Evolutionary conservation across 1,140 invertebrate species (phyloP).

Genomic region (Danaus plexippus): DNA sequence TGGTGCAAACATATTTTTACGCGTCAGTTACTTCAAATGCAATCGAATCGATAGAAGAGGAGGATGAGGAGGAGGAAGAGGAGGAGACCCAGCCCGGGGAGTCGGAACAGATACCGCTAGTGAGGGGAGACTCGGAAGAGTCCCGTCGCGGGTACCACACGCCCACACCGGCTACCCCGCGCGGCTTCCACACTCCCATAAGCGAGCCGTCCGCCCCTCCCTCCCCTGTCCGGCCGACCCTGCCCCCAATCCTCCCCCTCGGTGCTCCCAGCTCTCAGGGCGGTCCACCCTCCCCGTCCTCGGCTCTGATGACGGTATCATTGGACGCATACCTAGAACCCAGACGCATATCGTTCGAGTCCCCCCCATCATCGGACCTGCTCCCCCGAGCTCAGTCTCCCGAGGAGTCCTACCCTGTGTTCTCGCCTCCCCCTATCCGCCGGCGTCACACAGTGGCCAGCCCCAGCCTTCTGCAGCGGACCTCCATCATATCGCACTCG

Average conservation of each 20-base stretch:
- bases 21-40: constrained; percentile 14
- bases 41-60: constrained; percentile 10
- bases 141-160: constrained; percentile 63
- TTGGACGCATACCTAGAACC: constrained; percentile 90
- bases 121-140: constrained; percentile 56
- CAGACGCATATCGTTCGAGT: constrained; percentile 81
- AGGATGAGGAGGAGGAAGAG: constrained; percentile 28
- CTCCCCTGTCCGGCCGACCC: constrained; percentile 49
- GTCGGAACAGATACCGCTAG: constrained; percentile 56
- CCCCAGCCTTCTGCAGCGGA: constrained; percentile 72
- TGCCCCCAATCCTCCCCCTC: constrained; percentile 50
- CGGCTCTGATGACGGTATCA: constrained; percentile 84
- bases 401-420: constrained; percentile 87
- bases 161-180: constrained; percentile 62
- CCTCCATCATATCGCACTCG: constrained; percentile 79
- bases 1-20: constrained; percentile 2
- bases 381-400: constrained; percentile 77
- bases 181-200: constrained; percentile 78
- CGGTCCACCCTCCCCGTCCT: constrained; percentile 83
- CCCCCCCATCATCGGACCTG: constrained; percentile 81
- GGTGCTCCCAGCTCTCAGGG: constrained; percentile 72
- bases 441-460: constrained; percentile 62
- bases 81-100: constrained; percentile 46
- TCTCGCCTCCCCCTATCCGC: constrained; percentile 82
- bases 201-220: constrained; percentile 73